Percentiles rank a stretch among this genome's conserved stretches.
Conservation (phyloP, 2,113 vertebrate species). For the Upupa epops region DNA sequence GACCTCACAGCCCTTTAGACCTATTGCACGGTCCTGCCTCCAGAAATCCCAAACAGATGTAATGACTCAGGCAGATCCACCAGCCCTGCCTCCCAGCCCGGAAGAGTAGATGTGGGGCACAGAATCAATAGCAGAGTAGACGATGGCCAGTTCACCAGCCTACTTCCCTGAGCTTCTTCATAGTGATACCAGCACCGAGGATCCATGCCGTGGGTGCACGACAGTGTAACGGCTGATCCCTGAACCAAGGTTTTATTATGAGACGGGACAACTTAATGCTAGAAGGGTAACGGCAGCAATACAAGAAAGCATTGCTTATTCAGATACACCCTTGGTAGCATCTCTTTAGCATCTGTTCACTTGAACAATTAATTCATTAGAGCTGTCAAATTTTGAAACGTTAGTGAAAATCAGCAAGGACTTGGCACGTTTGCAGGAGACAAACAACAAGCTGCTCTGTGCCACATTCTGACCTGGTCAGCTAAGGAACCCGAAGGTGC, state of each 20-base stretch:
- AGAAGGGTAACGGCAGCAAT: neutral
- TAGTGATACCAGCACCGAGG: neutral
- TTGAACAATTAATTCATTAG: neutral
- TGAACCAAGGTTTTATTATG: neutral
- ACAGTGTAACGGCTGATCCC: neutral
- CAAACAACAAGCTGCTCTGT: neutral
- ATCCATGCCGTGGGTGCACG: neutral
- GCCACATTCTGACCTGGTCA: neutral
- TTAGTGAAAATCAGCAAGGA: neutral
- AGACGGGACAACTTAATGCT: neutral
- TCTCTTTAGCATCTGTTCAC: neutral
- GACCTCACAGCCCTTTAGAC: neutral
- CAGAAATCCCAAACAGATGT: neutral
- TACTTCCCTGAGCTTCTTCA: neutral
- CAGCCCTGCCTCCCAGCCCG: neutral
- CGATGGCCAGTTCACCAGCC: neutral
- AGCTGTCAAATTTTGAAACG: neutral
- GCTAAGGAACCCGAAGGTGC: neutral
- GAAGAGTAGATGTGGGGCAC: neutral
- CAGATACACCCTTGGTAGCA: neutral
- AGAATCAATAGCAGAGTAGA: neutral
- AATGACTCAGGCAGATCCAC: neutral
- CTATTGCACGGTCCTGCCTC: neutral
- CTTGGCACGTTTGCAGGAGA: neutral
- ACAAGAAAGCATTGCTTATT: neutral